Evolutionary conservation across 30 jellyfish, hydroid and myxozoan species (phyloP).

Genomic region (Morbakka virulenta): DNA sequence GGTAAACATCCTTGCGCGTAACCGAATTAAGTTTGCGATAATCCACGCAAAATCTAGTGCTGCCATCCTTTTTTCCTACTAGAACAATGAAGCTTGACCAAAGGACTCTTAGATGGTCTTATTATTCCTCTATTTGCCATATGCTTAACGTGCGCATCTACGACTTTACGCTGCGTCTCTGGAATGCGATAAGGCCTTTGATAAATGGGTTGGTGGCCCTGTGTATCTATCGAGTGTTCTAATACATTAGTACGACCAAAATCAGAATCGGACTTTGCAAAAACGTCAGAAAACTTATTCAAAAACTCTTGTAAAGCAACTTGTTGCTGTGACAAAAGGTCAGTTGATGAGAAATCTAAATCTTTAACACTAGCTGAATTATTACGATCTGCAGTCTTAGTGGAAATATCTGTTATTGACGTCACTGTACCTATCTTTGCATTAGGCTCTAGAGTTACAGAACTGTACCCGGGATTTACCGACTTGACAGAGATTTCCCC

Average conservation of each 20-base stretch:
- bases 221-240: constrained; percentile 31
- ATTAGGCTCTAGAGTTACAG: not conserved
- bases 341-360: not conserved
- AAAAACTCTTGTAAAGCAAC: not conserved
- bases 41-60: too few species aligned
- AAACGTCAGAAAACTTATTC: constrained; percentile 8
- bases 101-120: constrained; percentile 43
- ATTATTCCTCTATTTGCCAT: constrained; percentile 27
- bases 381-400: not conserved
- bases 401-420: not conserved
- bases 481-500: not conserved
- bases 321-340: constrained; percentile 2
- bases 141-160: constrained; percentile 19
- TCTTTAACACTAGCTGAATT: constrained; percentile 8
- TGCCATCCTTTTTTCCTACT: constrained; percentile 63
- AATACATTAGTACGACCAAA: constrained; percentile 19
- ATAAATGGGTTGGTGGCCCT: not conserved
- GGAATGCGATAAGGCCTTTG: constrained; percentile 44
- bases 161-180: constrained; percentile 5
- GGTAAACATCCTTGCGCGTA: too few species aligned
- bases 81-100: constrained; percentile 40
- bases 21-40: constrained; percentile 33
- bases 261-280: constrained; percentile 29
- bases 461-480: not conserved
- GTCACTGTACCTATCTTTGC: not conserved